Base-by-base conservation (phyloP, 2,888 invertebrate species). In the Drosophila infuscata region DNA sequence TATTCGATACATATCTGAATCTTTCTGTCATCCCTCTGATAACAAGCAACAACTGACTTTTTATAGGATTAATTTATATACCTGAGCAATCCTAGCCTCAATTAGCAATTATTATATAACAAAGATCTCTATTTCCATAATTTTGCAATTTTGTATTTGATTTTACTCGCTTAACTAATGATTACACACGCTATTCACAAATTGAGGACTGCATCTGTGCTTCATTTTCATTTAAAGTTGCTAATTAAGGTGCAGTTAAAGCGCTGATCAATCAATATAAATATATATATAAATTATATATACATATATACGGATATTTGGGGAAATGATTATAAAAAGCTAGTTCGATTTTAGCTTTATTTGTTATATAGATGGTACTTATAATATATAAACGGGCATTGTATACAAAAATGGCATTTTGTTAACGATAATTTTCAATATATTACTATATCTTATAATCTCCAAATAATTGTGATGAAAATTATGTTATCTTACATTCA, bases 201-300 rank as follows among this genome's bases (percentile, higher is more conserved):
- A 15, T 51, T 29, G n/a, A 12, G 35, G 29, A 60, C 29, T 15
- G 20, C 15, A 25, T 20, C n/a, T 20, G 12, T 41, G 17, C n/a
- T n/a, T 41, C 2, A 41, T 58, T 58, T 43, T n/a, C 30, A 30
- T 2, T 35, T 35, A 43, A 52, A 41, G 49, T 58, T 7, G 53
- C 29, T 58, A 68, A 68, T 62, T 74, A 29, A 49, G 20, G 25
- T 33, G 48, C 25, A 29, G 20, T 33, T 32, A 29, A 51, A 49
- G 25, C n/a, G 41, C 36, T 43, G 49, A 43, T n/a, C 35, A 32
- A 38, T 15, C 36, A 36, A 36, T 36, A 12, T 12, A 43, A 43
- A 43, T 20, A 5, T 11, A 20, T 43, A 43, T 46, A n/a, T n/a
- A n/a, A n/a, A n/a, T 20, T 25, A 46, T 25, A 15, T 25, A 20